Percentiles rank a stretch among this genome's conserved stretches.
Conservation (phyloP, 2,797 vertebrate genomes). For the Gymnothorax javanicus region DNA sequence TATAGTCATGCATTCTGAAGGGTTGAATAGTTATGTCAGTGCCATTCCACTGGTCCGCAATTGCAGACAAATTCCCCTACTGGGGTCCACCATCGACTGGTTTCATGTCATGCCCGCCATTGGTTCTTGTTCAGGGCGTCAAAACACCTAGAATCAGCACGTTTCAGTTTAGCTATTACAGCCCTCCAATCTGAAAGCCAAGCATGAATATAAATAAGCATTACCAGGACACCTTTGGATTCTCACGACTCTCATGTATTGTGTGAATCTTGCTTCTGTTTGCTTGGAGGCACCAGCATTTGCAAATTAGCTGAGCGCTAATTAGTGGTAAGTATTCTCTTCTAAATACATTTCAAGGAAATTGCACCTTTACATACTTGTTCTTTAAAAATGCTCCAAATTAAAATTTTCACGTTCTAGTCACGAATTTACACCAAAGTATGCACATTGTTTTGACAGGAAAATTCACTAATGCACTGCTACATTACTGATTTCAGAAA, state of each 20-base stretch:
- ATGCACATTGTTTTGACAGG: too few species aligned
- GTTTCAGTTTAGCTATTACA: neutral
- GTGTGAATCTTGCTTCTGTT: neutral
- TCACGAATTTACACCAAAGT: neutral
- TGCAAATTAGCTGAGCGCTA: neutral
- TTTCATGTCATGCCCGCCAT: too few species aligned
- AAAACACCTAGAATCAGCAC: too few species aligned
- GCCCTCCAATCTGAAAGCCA: neutral
- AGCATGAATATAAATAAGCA: neutral
- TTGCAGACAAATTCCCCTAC: too few species aligned
- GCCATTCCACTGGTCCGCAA: too few species aligned
- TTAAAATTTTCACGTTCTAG: neutral
- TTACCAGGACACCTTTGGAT: neutral
- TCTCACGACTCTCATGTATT: neutral
- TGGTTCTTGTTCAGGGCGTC: too few species aligned
- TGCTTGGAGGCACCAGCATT: neutral
- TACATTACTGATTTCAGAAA: neutral
- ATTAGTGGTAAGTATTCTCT: neutral
- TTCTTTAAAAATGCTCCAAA: neutral
- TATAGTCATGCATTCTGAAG: too few species aligned
- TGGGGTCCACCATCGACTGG: too few species aligned
- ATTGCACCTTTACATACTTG: neutral
- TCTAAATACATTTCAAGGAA: neutral
- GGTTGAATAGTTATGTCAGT: too few species aligned
- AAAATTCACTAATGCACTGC: too few species aligned